Base-by-base conservation (phyloP, 2,888 invertebrate genomes). In the Tridacna gigas region DNA sequence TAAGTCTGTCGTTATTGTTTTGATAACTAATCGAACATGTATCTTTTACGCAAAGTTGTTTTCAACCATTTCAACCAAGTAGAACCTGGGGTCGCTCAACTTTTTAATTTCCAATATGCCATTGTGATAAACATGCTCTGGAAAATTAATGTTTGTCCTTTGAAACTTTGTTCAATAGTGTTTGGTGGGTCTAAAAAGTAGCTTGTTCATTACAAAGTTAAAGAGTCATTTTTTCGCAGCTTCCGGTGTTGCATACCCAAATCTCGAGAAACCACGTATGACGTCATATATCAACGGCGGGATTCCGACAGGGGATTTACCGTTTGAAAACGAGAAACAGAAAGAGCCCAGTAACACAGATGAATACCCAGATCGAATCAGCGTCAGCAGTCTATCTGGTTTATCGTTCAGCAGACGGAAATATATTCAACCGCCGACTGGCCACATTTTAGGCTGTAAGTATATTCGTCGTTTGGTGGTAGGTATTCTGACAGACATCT, bases 301-400 rank as follows among this genome's bases (percentile, higher is more conserved):
- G 65, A n/a, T 65, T 15, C 80, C 74, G 20, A 78, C 71, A 11
- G 82, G 86, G 5, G 80, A 80, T 22, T 37, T 86, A 18, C 86
- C 86, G 9, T 86, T 86, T 73, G 82, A 80, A 47, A 79, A 77
- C 18, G 56, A 80, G 45, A 37, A 69, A n/a, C 15, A 37, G 12
- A 45, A 61, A 60, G 13, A 69, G 25, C 7, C 66, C 3, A 20
- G 51, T 20, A 26, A 65, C 2, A 65, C 71, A 47, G 69, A 56
- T 15, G 73, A 63, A n/a, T 45, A n/a, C 22, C 20, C 22, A 7
- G 86, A 86, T 2, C 79, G 85, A 77, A 82, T 75, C 25, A 86
- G 90, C 60, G 80, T 90, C 20, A 89, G 86, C 22, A 89, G 86
- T 48, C 67, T 90, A 25, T 81, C 84, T 15, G 90, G 90, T 1